phyloP scores from a whole-genome alignment of 1,140 invertebrate species.

The Sminthurinus signatus region DNA sequence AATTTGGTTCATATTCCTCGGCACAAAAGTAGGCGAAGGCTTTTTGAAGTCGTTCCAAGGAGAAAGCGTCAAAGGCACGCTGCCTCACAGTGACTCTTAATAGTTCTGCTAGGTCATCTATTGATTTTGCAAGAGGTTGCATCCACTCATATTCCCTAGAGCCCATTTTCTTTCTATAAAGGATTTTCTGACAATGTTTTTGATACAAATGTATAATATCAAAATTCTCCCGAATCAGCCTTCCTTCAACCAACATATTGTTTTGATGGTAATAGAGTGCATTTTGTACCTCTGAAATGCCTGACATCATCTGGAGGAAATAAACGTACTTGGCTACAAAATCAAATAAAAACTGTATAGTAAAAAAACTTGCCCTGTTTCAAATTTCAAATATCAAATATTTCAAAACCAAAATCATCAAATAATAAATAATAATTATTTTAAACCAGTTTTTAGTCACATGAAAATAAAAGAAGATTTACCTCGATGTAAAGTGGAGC shows the following conservation, averaged over 20 bases:
- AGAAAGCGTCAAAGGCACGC: background rate
- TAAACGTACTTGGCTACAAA: slow-evolving; percentile 5
- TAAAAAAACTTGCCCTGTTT: too few relatives aligned
- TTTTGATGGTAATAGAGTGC: slow-evolving; percentile 2
- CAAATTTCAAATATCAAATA: too few relatives aligned
- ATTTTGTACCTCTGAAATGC: background rate
- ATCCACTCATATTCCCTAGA: background rate
- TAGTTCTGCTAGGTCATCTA: slow-evolving; percentile 6
- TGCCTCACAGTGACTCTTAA: background rate
- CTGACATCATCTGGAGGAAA: background rate
- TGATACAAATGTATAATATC: slow-evolving; percentile 8
- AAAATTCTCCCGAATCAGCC: slow-evolving; percentile 3
- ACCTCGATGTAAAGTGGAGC: slow-evolving; percentile 5
- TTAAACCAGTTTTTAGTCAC: background rate
- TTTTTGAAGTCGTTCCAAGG: background rate
- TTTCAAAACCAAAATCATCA: too few relatives aligned
- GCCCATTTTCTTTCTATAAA: background rate
- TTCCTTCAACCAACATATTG: background rate
- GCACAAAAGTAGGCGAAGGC: background rate
- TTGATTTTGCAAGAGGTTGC: background rate
- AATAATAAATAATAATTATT: too few relatives aligned
- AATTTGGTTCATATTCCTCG: background rate
- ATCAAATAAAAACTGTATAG: too few relatives aligned
- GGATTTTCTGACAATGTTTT: background rate
- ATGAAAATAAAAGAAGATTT: too few relatives aligned